A percentile compares a stretch with the other conserved stretches of the same genome.
These are phyloP conservation scores for Malurus cyaneus DNA, from an alignment of 2,113 vertebrate genomes.

Conservation along the genomic window DNA sequence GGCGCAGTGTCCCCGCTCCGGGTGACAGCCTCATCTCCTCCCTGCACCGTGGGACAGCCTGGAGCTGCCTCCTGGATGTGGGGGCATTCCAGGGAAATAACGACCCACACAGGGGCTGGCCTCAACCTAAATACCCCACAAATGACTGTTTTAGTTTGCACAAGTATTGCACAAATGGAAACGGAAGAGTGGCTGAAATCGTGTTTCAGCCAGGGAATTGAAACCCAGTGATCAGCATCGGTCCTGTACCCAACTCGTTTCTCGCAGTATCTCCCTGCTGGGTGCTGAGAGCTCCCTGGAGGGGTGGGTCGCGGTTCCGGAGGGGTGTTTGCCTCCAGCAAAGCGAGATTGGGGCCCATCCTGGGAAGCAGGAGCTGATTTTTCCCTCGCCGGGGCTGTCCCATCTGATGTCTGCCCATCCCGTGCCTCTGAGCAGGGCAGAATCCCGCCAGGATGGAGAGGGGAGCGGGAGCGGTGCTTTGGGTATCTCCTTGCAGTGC, in stretches of 20 bases:
- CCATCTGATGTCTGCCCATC: rapidly evolving
- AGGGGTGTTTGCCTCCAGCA: rapidly evolving
- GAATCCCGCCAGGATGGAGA: neutral
- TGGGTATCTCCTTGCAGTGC: neutral
- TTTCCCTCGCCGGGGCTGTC: neutral
- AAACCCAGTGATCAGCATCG: rapidly evolving
- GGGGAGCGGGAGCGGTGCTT: neutral
- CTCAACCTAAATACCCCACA: neutral
- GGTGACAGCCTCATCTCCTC: neutral
- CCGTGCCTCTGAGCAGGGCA: rapidly evolving
- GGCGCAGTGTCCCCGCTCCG: neutral
- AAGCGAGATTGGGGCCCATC: rapidly evolving
- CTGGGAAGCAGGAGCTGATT: neutral
- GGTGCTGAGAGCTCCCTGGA: neutral
- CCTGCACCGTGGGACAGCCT: neutral
- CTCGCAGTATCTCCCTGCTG: rapidly evolving
- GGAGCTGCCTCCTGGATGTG: neutral
- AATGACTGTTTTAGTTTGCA: neutral
- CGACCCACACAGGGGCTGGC: neutral
- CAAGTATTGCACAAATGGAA: neutral
- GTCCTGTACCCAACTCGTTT: rapidly evolving
- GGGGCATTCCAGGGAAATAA: neutral
- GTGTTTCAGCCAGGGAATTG: rapidly evolving
- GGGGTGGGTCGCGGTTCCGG: neutral
- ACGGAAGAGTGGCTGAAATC: neutral